Percentiles rank a stretch among this genome's conserved stretches.
Evolutionary conservation across 2,797 vertebrate species (phyloP).

Genomic region (Aulostomus chinensis): DNA sequence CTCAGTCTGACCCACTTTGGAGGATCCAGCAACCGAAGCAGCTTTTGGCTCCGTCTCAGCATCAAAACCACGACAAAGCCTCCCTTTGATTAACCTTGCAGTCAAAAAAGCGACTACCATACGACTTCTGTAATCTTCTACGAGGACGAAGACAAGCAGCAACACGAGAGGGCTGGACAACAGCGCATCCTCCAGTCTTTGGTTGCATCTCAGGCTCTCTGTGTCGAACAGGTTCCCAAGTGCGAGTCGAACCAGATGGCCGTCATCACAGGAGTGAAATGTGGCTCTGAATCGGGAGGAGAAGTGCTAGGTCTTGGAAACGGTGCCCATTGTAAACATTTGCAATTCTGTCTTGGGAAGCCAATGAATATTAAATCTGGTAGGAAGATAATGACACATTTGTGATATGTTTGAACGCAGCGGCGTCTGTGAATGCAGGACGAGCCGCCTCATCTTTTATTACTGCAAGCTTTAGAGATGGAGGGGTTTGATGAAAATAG

Average conservation of each 20-base stretch:
- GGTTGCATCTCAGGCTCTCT: slow-evolving; percentile 39
- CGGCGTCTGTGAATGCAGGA: slow-evolving; percentile 10
- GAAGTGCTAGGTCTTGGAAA: slow-evolving; percentile 50
- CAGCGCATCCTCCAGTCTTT: slow-evolving; percentile 22
- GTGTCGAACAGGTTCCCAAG: slow-evolving; percentile 32
- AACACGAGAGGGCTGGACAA: slow-evolving; percentile 32
- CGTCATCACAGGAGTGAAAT: slow-evolving; percentile 61
- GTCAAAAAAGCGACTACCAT: slow-evolving; percentile 41
- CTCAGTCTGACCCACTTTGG: slow-evolving; percentile 77
- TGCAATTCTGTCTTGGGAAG: slow-evolving; percentile 26
- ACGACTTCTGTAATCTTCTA: slow-evolving; percentile 37
- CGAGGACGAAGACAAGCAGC: slow-evolving; percentile 18
- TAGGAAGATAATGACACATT: slow-evolving; percentile 38
- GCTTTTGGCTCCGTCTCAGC: slow-evolving; percentile 60
- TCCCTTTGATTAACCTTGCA: slow-evolving; percentile 45
- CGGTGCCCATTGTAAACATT: slow-evolving; percentile 50
- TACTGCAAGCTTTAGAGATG: slow-evolving; percentile 8
- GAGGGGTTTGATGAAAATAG: slow-evolving; percentile 7
- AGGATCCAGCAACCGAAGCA: slow-evolving; percentile 59
- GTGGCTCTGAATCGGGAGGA: slow-evolving; percentile 42
- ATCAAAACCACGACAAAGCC: slow-evolving; percentile 56
- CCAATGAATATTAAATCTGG: slow-evolving; percentile 51
- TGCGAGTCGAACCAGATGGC: slow-evolving; percentile 73
- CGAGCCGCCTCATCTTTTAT: slow-evolving; percentile 7
- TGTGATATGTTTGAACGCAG: slow-evolving; percentile 6